These are phyloP conservation scores for Acrossocheilus wenchowensis DNA, from an alignment of 2,797 vertebrate genomes.

Conservation along the genomic window DNA sequence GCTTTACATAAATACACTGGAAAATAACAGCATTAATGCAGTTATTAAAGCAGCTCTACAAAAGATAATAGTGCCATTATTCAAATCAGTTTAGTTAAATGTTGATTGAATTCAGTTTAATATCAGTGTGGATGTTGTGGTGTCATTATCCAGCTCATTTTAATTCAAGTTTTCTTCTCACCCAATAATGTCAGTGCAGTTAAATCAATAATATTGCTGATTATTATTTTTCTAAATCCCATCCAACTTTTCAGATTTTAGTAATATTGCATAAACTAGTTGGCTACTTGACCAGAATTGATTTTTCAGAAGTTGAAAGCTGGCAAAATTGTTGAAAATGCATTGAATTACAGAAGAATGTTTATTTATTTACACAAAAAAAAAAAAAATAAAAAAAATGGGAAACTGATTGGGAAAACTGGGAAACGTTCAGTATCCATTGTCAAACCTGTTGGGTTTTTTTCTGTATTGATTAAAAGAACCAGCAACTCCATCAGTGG, in stretches of 20 bases:
- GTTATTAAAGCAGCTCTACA: neutral
- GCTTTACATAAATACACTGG: neutral
- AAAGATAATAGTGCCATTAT: neutral
- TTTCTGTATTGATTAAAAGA: no score
- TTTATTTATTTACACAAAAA: neutral
- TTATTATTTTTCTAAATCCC: neutral
- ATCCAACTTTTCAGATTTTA: neutral
- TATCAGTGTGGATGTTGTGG: neutral
- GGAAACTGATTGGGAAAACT: no score
- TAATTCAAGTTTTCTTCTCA: neutral
- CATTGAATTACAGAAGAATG: neutral
- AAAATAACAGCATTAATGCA: neutral
- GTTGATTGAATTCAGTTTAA: neutral
- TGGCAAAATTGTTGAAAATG: neutral
- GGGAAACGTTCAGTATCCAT: neutral
- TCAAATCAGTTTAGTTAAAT: neutral
- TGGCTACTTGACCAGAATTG: neutral
- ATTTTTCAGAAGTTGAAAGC: neutral
- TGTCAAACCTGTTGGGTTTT: neutral
- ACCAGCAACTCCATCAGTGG: neutral
- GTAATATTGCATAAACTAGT: neutral
- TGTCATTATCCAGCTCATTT: neutral
- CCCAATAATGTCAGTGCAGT: neutral
- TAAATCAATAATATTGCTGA: neutral
- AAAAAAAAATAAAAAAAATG: neutral